A percentile compares a stretch with the other conserved stretches of the same genome.
Evolutionary conservation across 2,113 vertebrate species (phyloP).

Genomic region (Catharus minimus): DNA sequence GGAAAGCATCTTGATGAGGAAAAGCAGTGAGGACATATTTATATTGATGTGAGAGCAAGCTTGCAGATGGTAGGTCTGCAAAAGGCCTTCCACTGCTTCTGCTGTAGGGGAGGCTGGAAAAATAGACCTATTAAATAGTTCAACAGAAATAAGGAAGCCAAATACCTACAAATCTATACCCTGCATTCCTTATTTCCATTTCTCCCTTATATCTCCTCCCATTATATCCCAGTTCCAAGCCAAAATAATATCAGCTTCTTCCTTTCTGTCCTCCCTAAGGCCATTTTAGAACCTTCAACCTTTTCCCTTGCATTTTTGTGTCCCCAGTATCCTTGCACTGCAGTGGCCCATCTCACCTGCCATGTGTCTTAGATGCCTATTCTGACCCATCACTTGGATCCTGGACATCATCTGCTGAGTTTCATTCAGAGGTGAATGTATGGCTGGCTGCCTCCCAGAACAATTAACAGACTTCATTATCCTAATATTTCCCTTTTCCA

Average conservation of each 20-base stretch:
- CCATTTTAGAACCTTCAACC: not conserved
- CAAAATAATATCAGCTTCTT: not conserved
- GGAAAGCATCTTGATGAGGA: not conserved
- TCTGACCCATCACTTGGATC: not conserved
- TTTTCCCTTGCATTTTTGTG: not conserved
- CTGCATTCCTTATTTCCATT: not conserved
- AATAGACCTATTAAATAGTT: not conserved
- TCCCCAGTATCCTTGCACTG: not conserved
- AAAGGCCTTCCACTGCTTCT: not conserved
- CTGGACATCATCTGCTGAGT: not conserved
- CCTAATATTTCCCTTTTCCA: not conserved
- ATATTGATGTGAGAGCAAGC: not conserved
- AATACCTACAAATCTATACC: not conserved
- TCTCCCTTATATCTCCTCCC: not conserved
- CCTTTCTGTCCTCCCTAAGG: not conserved
- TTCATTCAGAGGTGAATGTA: not conserved
- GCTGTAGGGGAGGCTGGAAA: not conserved
- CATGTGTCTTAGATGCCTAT: fast-evolving
- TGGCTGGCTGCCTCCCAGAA: not conserved
- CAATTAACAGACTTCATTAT: not conserved
- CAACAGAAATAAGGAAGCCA: not conserved
- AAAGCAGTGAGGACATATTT: not conserved
- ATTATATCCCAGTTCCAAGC: not conserved
- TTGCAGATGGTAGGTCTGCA: not conserved
- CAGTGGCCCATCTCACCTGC: not conserved